These are phyloP conservation scores for Phylloscopus collybita DNA, from an alignment of 2,797 vertebrate species.

Conservation along the genomic window DNA sequence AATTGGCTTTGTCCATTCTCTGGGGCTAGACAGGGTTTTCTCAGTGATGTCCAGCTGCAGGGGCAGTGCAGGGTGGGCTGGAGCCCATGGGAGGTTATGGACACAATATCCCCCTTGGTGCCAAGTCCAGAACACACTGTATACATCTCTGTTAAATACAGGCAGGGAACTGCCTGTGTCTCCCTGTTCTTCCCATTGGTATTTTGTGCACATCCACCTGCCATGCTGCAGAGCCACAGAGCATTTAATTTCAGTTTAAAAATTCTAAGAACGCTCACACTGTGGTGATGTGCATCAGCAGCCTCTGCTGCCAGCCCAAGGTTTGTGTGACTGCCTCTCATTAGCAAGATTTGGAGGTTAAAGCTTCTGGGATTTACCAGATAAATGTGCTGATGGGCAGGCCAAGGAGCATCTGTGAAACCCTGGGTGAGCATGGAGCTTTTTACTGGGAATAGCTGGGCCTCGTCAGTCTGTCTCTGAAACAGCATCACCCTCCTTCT, in stretches of 20 bases:
- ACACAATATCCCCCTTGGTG: background rate
- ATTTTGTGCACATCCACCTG: background rate
- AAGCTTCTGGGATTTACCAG: background rate
- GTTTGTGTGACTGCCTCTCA: background rate
- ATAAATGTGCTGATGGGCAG: background rate
- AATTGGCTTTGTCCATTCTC: accelerated
- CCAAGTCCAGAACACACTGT: background rate
- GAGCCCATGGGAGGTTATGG: accelerated
- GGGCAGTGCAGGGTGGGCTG: background rate
- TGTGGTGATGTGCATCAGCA: background rate
- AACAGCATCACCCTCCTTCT: background rate
- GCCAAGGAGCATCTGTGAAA: background rate
- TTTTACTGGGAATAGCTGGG: background rate
- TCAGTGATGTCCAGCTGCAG: background rate
- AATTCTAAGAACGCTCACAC: background rate
- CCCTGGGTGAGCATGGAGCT: background rate
- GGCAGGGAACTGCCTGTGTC: background rate
- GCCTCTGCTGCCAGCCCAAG: background rate
- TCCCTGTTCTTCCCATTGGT: background rate
- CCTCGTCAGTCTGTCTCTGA: background rate
- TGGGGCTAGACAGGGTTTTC: background rate
- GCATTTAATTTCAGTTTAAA: background rate
- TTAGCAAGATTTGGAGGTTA: background rate
- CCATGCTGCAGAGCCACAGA: background rate
- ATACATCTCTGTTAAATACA: background rate